These are phyloP conservation scores for Laothoe populi DNA, from an alignment of 2,888 invertebrate species.

Conservation along the genomic window DNA sequence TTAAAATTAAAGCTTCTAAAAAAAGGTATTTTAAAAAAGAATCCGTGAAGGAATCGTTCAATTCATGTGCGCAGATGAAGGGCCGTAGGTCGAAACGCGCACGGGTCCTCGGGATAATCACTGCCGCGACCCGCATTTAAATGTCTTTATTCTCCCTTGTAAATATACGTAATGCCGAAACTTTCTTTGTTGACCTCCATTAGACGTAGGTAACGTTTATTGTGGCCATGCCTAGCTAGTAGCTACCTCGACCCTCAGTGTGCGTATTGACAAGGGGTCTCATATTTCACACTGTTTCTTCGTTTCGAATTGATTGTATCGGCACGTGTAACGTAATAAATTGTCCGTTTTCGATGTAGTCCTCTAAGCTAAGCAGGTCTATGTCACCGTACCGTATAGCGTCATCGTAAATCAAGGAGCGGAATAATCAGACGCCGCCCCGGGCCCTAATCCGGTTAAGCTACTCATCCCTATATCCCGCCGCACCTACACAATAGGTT, in stretches of 20 bases:
- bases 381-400: constrained; percentile 64
- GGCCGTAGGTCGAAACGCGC: constrained; percentile 59
- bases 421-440: constrained; percentile 77
- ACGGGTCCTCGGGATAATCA: constrained; percentile 71
- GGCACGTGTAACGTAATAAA: constrained; percentile 70
- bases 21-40: constrained; percentile 51
- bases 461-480: constrained; percentile 72
- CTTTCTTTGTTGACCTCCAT: constrained; percentile 54
- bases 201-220: constrained; percentile 47
- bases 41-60: constrained; percentile 53
- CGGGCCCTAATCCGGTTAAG: constrained; percentile 75
- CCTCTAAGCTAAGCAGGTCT: constrained; percentile 68
- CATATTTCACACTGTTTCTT: constrained; percentile 71
- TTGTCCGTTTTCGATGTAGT: constrained; percentile 67
- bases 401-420: constrained; percentile 81
- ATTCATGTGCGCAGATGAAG: constrained; percentile 59
- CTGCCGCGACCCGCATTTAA: constrained; percentile 77
- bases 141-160: constrained; percentile 69
- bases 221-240: constrained; percentile 36
- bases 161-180: constrained; percentile 60
- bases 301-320: constrained; percentile 68
- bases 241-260: constrained; percentile 58
- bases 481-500: constrained; percentile 71
- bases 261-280: constrained; percentile 67
- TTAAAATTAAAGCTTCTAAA: constrained; percentile 48